A percentile compares a stretch with the other conserved stretches of the same genome.
phyloP scores from a whole-genome alignment of 1,140 invertebrate genomes.

The Drosophila tristis region DNA sequence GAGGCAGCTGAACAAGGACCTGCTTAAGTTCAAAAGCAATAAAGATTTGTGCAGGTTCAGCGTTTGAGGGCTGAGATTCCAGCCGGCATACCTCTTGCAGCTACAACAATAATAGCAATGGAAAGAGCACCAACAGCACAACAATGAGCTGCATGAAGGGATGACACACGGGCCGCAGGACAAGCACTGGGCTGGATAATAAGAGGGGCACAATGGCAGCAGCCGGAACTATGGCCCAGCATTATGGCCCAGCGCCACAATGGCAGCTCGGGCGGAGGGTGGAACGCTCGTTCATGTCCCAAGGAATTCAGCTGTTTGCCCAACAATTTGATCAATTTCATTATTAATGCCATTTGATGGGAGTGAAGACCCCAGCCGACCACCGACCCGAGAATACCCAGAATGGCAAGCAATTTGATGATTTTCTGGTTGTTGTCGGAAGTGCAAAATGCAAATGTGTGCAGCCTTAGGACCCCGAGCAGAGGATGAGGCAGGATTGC shows the following conservation, averaged over 20 bases:
- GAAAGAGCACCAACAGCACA: not conserved
- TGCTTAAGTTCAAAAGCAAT: constrained; percentile 60
- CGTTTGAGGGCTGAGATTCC: constrained; percentile 32
- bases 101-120: constrained; percentile 15
- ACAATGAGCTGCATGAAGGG: constrained; percentile 24
- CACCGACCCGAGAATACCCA: too few species aligned
- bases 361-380: constrained; percentile 6
- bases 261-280: constrained; percentile 9
- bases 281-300: constrained; percentile 1
- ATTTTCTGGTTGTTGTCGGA: constrained; percentile 53
- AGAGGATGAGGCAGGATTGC: constrained; percentile 17
- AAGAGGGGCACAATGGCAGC: constrained; percentile 41
- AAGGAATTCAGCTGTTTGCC: constrained; percentile 51
- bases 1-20: constrained; percentile 11
- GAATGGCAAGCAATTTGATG: constrained; percentile 39
- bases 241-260: not conserved
- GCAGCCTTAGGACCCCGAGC: not conserved
- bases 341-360: constrained; percentile 58
- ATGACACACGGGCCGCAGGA: constrained; percentile 15
- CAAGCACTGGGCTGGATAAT: constrained; percentile 40
- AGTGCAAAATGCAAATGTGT: constrained; percentile 49
- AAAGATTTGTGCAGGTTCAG: constrained; percentile 72
- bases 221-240: constrained; percentile 1
- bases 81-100: constrained; percentile 3
- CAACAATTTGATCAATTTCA: constrained; percentile 60